Evolutionary conservation across 2,888 invertebrate genomes (phyloP), one percentile per base, ranked within the genome.

Genomic region (Emmelina monodactyla): DNA sequence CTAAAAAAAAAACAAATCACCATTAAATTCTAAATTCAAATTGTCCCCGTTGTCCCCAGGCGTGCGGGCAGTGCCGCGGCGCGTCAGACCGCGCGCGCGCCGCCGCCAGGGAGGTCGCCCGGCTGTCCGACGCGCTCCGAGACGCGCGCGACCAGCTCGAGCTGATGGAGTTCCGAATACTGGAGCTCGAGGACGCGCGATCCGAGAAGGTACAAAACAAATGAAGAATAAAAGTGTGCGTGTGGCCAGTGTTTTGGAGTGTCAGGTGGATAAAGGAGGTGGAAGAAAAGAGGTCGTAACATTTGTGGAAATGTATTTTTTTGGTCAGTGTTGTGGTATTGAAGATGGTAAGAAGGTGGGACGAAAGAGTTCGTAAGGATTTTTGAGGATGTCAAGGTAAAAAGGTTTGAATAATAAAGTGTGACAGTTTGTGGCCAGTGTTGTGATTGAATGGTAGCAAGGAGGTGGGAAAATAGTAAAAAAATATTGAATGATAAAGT

Each of bases 61-160:
- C 73, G 54, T 75, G 78, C 62, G 67, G 65, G 54, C 70, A 73
- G 57, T 78, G 76, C 56, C 72, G 72, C 41, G 54, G 58, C 51
- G 54, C 70, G 54, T 54, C 63, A 49, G 76, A 72, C 58, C 76
- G 78, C 62, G 75, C 72, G 55, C 57, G 64, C 47, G 57, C 58
- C 44, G 58, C 73, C 39, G 69, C 72, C 61, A 71, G 76, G 47
- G 79, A 79, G 63, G 67, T 86, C 61, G 69, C 83, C 56, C 75
- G 82, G 42, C 79, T 89, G 28, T 66, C 83, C 51, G 84, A 85
- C 52, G 88, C 90, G 58, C 72, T 88, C 44, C 83, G 86, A 46
- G 90, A 91, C 66, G 82, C 89, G 52, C 83, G 87, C 48, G 91
- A 91, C 61, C 90, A 90, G 61, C 88, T 89, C 62, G 91, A 91